A percentile compares a stretch with the other conserved stretches of the same genome.
Evolutionary conservation across 2,113 vertebrate species (phyloP).

Genomic region (Daboia siamensis): DNA sequence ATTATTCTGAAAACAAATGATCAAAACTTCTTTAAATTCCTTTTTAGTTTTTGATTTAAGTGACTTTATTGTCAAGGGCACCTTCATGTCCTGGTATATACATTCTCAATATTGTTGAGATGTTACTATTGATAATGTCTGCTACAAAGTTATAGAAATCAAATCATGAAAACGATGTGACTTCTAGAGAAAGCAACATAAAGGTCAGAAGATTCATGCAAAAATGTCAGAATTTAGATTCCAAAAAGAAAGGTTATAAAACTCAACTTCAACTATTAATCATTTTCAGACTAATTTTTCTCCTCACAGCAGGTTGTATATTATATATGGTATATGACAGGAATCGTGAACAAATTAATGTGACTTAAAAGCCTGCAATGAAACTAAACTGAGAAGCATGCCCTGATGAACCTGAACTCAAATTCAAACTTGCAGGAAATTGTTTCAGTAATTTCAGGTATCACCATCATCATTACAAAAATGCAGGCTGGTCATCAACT

Average conservation of each 20-base stretch:
- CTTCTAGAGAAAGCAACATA: constrained; percentile 5
- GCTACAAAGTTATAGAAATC: constrained; percentile 22
- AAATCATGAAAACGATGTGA: constrained; percentile 20
- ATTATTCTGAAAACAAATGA: constrained; percentile 19
- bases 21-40: constrained; percentile 36
- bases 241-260: background rate
- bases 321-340: background rate
- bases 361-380: background rate
- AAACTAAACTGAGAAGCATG: background rate
- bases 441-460: background rate
- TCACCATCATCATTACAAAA: background rate
- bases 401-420: background rate
- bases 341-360: background rate
- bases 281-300: background rate
- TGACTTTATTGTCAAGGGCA: constrained; percentile 42
- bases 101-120: constrained; percentile 40
- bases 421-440: background rate
- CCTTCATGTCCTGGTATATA: constrained; percentile 11
- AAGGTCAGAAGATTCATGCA: background rate
- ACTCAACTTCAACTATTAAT: background rate
- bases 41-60: constrained; percentile 21
- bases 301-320: background rate
- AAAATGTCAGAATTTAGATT: constrained; percentile 11
- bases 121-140: constrained; percentile 3
- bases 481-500: background rate